Evolutionary conservation across 2,888 invertebrate genomes (phyloP), one percentile per base, ranked within the genome.

Genomic region (Apoda limacodes): DNA sequence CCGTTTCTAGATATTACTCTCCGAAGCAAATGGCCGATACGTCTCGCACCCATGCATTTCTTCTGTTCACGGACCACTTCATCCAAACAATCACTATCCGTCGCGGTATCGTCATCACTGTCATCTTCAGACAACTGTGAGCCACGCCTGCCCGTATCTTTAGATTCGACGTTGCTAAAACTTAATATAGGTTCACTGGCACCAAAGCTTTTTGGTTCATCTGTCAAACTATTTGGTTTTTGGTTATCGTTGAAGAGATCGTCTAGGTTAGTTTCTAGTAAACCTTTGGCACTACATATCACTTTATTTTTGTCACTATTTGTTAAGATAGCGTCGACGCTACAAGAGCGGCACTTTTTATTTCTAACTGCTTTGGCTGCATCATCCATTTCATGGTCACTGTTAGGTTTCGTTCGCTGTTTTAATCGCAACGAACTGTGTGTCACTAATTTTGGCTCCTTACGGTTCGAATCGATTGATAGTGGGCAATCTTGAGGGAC

Each of bases 231-330:
- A 41, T 70, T 67, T 29, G 58, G 38, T 43, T 58, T 64, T 37
- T 64, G 58, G 39, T 61, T 61, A 48, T 80, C 78, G 40, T 60
- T 64, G 41, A 80, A 78, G 44, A 80, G 52, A 53, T 78, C 80
- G 49, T 80, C 80, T 61, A 80, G 60, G 68, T 80, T 78, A 45
- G 80, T 80, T 64, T 80, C 80, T 74, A 80, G 65, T 61, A 80
- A 67, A 67, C 80, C 80, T 78, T 80, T 80, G 78, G 80, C 75
- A 76, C 76, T 80, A 51, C 72, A 67, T 70, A 78, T 75, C 68
- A 80, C 80, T 69, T 70, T 74, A 55, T 61, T 64, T 60, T 67
- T 68, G 55, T 76, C 69, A 47, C 60, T 66, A 42, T 58, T 63
- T 35, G 56, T 54, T 35, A 64, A 52, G 39, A 78, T 68, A 30